Evolutionary conservation across 2,113 vertebrate genomes (phyloP).

Genomic region (Lophura nycthemera): DNA sequence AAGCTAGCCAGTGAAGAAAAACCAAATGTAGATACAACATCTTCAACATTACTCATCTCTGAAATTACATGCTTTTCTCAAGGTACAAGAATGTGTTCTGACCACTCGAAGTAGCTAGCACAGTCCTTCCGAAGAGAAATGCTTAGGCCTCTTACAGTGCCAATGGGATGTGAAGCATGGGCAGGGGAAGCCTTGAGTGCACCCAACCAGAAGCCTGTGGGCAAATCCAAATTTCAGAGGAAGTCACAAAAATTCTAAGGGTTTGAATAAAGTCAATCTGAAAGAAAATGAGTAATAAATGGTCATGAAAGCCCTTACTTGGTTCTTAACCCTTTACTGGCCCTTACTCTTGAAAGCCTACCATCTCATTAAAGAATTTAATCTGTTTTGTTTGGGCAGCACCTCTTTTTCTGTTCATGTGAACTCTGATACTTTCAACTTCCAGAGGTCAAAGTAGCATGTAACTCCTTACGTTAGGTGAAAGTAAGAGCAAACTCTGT

Average conservation of each 20-base stretch:
- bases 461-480: background rate
- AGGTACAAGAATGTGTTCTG: background rate
- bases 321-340: background rate
- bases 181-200: background rate
- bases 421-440: background rate
- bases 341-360: background rate
- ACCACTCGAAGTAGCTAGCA: background rate
- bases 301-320: background rate
- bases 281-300: background rate
- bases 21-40: background rate
- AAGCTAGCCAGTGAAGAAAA: background rate
- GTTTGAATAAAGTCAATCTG: background rate
- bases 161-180: rapidly evolving
- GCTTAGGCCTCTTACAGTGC: background rate
- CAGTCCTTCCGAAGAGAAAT: background rate
- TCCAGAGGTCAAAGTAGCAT: background rate
- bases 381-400: background rate
- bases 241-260: rapidly evolving
- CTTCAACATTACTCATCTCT: background rate
- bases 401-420: background rate
- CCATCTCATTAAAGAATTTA: background rate
- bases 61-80: background rate
- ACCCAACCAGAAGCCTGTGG: background rate
- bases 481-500: background rate
- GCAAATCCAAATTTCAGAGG: background rate